Evolutionary conservation across 2,113 vertebrate genomes (phyloP).

Genomic region (Cranoglanis bouderius): DNA sequence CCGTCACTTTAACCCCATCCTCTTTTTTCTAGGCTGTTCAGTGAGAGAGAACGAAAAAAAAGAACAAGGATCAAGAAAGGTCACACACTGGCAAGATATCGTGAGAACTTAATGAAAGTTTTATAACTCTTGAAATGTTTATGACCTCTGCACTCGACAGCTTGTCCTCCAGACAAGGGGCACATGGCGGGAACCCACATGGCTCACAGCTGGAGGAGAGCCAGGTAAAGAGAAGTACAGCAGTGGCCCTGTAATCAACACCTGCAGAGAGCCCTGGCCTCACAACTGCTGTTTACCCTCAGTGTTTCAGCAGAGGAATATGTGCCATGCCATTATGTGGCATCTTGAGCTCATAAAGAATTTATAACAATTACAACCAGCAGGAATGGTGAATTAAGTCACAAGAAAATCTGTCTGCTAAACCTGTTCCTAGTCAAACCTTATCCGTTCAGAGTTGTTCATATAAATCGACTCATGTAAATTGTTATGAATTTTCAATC

Average conservation of each 20-base stretch:
- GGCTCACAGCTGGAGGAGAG: conserved; percentile 55
- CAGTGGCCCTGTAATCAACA: conserved; percentile 23
- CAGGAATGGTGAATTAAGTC: background rate
- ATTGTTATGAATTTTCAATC: background rate
- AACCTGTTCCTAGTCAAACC: background rate
- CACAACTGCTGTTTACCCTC: background rate
- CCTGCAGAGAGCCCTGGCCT: background rate
- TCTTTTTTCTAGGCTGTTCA: conserved; percentile 49
- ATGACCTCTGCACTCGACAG: conserved; percentile 78
- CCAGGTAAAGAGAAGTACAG: conserved; percentile 39
- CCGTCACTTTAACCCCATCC: conserved; percentile 59
- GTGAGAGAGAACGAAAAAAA: conserved; percentile 55
- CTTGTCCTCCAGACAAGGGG: conserved; percentile 76
- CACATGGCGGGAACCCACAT: conserved; percentile 58
- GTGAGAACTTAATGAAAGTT: conserved; percentile 88
- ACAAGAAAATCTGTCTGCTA: background rate
- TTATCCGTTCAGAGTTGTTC: background rate
- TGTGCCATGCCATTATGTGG: background rate
- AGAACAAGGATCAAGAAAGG: conserved; percentile 67
- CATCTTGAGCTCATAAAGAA: conserved; percentile 1
- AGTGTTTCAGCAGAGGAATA: background rate
- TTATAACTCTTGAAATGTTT: conserved; percentile 87
- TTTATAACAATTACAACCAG: background rate
- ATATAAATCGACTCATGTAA: background rate
- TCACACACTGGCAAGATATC: conserved; percentile 76